Evolutionary conservation across 2,797 vertebrate species (phyloP), one percentile per base, ranked within the genome.

Genomic region (Liasis olivaceus): DNA sequence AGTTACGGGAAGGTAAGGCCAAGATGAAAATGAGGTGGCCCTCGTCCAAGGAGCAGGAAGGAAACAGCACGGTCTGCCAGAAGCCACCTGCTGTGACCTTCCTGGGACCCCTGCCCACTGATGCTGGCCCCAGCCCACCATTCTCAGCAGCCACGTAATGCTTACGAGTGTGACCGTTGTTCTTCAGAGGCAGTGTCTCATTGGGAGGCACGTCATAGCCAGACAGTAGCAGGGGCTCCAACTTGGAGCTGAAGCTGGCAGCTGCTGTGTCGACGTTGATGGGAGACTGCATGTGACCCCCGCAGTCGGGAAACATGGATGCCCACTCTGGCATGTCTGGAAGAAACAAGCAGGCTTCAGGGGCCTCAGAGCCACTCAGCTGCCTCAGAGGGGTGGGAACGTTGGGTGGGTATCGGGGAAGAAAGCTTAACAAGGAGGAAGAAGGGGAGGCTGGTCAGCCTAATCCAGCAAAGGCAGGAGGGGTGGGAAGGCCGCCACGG

Each of bases 121-220:
- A 51, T 4, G 8, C 8, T 4, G 22, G 8, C 11, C 72, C 31
- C 31, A 42, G 31, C 31, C 42, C 7, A 11, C 22, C 36, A 54
- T 54, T 54, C 69, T 42, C 72, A 22, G 8, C 31, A 77, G 72
- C 36, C 36, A 36, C 1, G 7, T 22, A 31, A 77, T 77, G 72
- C 98, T 96, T 96, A 99, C 98, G 96, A 0, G 98, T 99, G 94
- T 99, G 98, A 2, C 98, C 98, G 0, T 98, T 98, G 97, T 99
- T 99, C 88, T 66, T 89, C 91, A 99, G 95, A 4, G 51, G 94
- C 42, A 98, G 96, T 24, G 51, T 56, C 4, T 95, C n/a, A 0
- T 3, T 89, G 31, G 96, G 95, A 0, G 96, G 96, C 86, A 98
- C 95, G 87, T 97, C 96, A 62, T 98, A 98, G 26, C 98, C 98